Evolutionary conservation across 2,888 invertebrate species (phyloP).

Genomic region (Apodemia mormo): DNA sequence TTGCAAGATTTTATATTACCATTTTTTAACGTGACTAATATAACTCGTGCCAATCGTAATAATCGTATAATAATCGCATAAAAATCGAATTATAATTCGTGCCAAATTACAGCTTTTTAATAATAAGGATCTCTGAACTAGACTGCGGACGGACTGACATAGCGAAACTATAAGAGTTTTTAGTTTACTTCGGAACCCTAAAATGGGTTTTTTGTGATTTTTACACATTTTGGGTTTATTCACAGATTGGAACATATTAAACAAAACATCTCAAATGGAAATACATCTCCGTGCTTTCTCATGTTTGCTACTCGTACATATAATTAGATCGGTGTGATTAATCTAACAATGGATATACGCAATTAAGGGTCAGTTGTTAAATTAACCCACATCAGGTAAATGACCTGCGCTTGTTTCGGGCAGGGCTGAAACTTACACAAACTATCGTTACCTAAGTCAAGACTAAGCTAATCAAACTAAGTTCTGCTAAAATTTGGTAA

Average conservation of each 20-base stretch:
- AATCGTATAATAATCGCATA: too few relatives aligned
- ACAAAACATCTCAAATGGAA: background rate
- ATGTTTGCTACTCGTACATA: too few relatives aligned
- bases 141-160: too few relatives aligned
- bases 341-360: background rate
- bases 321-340: background rate
- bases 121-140: too few relatives aligned
- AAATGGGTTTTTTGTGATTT: background rate
- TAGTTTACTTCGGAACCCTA: too few relatives aligned
- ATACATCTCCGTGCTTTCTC: too few relatives aligned
- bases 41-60: too few relatives aligned
- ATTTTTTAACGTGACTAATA: too few relatives aligned
- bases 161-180: too few relatives aligned
- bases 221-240: background rate
- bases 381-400: constrained; percentile 1
- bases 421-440: constrained; percentile 1
- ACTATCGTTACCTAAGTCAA: constrained; percentile 8
- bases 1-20: too few relatives aligned
- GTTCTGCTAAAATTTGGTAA: background rate
- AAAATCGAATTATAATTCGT: too few relatives aligned
- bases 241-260: background rate
- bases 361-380: constrained; percentile 2
- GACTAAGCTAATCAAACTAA: constrained; percentile 10
- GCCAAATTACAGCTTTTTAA: too few relatives aligned
- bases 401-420: background rate